Conservation (phyloP, 2,888 invertebrate genomes). For the Polymixis lichenea region DNA sequence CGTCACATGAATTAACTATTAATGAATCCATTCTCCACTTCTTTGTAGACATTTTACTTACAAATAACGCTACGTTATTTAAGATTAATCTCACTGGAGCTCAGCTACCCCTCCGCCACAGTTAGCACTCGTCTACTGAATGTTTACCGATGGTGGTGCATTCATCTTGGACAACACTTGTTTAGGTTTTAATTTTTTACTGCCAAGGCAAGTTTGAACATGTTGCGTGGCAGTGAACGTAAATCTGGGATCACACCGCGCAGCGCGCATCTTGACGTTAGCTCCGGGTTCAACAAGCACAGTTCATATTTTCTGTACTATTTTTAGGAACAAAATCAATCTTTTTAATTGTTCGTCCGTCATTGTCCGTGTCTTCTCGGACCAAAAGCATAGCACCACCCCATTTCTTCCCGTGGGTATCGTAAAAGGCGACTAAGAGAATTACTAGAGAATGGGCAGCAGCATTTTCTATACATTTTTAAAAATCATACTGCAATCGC, state of each 20-base stretch:
- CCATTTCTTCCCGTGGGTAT: no score
- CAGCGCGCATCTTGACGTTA: no score
- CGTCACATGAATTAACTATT: neutral
- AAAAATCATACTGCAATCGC: no score
- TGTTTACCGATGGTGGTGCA: slow-evolving; percentile 13
- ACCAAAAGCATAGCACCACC: no score
- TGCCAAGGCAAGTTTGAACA: neutral
- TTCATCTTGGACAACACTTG: slow-evolving; percentile 22
- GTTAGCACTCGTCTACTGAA: neutral
- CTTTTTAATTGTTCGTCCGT: neutral
- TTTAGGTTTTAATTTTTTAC: neutral
- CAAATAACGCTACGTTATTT: neutral
- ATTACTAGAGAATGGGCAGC: no score
- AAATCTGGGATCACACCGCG: neutral
- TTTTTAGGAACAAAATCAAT: neutral
- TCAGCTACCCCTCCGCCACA: neutral
- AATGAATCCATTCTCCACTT: neutral
- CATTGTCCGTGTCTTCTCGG: no score
- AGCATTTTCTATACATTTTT: no score
- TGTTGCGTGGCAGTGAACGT: neutral
- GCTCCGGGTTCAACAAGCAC: neutral
- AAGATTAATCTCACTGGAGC: neutral
- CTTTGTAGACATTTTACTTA: neutral
- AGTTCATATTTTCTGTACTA: neutral
- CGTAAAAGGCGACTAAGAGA: no score